Conservation (phyloP, 1,140 invertebrate species). For the Pteromalus puparum region DNA sequence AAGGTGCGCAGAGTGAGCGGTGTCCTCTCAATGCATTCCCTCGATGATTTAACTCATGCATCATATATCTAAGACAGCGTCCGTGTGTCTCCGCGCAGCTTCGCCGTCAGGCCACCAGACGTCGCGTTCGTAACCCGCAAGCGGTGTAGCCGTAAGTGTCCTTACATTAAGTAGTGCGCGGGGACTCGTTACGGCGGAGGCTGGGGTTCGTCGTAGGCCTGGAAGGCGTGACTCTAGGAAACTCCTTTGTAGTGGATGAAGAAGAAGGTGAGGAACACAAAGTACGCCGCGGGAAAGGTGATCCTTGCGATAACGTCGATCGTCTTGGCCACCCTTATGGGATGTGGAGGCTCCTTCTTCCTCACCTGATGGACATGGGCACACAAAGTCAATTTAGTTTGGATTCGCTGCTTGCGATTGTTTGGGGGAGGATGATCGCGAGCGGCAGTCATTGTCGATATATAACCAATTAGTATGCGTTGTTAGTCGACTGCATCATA, state of each 20-base stretch:
- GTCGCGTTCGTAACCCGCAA: constrained; percentile 10
- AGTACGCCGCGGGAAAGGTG: constrained; percentile 93
- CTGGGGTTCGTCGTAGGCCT: constrained; percentile 30
- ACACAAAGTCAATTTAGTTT: not conserved
- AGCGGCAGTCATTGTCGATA: not conserved
- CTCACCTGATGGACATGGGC: constrained; percentile 78
- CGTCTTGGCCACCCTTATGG: constrained; percentile 93
- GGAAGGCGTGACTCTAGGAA: constrained; percentile 65
- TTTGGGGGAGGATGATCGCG: not conserved
- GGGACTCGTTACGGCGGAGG: constrained; percentile 9
- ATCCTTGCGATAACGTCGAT: constrained; percentile 95
- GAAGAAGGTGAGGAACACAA: constrained; percentile 94
- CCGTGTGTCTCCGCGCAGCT: constrained; percentile 24
- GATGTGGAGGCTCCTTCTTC: constrained; percentile 92
- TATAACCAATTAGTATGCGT: too few relatives aligned
- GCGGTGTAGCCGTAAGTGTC: not conserved
- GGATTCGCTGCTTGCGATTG: too few relatives aligned
- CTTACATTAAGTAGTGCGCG: not conserved
- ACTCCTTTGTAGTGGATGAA: constrained; percentile 91
- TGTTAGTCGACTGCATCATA: not conserved
- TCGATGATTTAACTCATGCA: not conserved
- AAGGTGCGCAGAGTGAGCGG: not conserved
- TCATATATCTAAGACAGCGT: not conserved
- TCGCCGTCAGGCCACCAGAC: constrained; percentile 48
- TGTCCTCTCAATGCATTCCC: not conserved